phyloP scores from a whole-genome alignment of 2,888 invertebrate species.

The Deilephila elpenor region DNA sequence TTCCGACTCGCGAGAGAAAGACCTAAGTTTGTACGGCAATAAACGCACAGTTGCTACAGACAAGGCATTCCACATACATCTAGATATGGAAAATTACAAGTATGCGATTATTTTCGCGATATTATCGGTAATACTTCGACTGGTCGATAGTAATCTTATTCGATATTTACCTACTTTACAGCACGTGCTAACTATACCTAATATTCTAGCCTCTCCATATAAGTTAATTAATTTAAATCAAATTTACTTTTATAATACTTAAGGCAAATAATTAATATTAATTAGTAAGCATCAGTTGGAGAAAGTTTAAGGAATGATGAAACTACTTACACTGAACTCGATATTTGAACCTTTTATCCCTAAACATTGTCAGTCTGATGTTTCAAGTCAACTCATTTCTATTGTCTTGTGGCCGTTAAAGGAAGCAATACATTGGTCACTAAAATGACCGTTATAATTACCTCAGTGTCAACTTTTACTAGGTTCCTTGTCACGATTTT shows the following conservation, averaged over 20 bases:
- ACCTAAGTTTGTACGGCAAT: background rate
- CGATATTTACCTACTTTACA: background rate
- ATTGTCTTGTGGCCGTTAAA: slow-evolving; percentile 38
- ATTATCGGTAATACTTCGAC: background rate
- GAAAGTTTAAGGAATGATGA: slow-evolving; percentile 14
- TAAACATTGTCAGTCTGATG: slow-evolving; percentile 10
- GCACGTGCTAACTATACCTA: background rate
- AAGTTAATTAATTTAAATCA: background rate
- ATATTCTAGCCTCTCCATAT: background rate
- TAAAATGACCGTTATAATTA: slow-evolving; percentile 46
- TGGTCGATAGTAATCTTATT: background rate
- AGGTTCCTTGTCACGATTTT: slow-evolving; percentile 49
- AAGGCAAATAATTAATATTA: background rate
- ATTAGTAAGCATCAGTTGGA: background rate
- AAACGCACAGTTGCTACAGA: background rate
- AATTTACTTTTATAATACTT: background rate
- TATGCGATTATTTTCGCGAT: background rate
- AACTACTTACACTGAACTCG: background rate
- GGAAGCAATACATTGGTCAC: slow-evolving; percentile 38
- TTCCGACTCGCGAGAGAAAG: slow-evolving; percentile 10
- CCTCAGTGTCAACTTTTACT: slow-evolving; percentile 36
- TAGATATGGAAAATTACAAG: background rate
- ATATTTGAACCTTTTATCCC: slow-evolving; percentile 16
- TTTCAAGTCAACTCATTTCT: slow-evolving; percentile 30
- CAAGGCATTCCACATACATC: background rate